A percentile compares a stretch with the other conserved stretches of the same genome.
These are phyloP conservation scores for Cylloceria caligata DNA, from an alignment of 2,888 invertebrate genomes.

Conservation along the genomic window DNA sequence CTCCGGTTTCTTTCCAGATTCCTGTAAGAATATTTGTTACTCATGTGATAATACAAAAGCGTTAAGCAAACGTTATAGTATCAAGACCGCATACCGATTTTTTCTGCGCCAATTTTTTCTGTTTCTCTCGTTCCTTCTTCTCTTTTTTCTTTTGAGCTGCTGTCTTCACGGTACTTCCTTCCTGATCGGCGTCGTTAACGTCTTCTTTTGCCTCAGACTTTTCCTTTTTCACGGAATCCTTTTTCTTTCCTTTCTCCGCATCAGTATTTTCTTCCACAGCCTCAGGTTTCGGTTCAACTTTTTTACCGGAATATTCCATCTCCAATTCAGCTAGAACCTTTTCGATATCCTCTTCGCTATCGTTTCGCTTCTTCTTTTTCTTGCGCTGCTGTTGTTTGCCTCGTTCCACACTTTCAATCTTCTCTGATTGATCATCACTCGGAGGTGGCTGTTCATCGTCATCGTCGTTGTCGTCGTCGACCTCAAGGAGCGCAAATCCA, in stretches of 20 bases:
- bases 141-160: conserved; percentile 96
- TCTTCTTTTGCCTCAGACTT: conserved; percentile 72
- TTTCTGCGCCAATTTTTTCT: conserved; percentile 90
- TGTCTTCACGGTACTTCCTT: conserved; percentile 89
- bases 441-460: conserved; percentile 83
- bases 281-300: conserved; percentile 84
- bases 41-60: not conserved
- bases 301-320: conserved; percentile 91
- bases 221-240: conserved; percentile 73
- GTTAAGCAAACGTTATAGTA: not conserved
- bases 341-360: conserved; percentile 92
- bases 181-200: conserved; percentile 76
- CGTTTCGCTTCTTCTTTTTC: conserved; percentile 90
- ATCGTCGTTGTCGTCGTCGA: conserved; percentile 85
- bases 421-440: conserved; percentile 83
- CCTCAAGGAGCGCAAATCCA: conserved; percentile 89
- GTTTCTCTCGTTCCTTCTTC: conserved; percentile 93
- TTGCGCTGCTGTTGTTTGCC: conserved; percentile 85
- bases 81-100: conserved; percentile 85
- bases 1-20: conserved; percentile 76
- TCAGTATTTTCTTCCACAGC: conserved; percentile 69
- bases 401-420: conserved; percentile 85
- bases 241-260: conserved; percentile 81
- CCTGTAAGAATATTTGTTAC: conserved; percentile 71
- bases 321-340: conserved; percentile 93